These are phyloP conservation scores for Nasonia longicornis DNA, from an alignment of 1,140 invertebrate genomes.

Conservation along the genomic window DNA sequence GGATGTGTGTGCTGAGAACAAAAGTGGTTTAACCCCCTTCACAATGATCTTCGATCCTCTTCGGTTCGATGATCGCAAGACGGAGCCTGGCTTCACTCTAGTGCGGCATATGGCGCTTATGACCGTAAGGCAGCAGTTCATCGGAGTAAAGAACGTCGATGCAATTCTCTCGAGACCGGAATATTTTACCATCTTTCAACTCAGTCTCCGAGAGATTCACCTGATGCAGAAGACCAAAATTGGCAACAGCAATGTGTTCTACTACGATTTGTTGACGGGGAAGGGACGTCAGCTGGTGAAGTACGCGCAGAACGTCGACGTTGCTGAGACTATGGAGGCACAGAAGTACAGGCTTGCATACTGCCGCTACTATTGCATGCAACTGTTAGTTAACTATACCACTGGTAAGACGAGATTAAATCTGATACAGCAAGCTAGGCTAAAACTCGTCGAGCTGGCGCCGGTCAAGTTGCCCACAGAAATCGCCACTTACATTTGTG, in stretches of 20 bases:
- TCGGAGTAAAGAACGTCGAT: not conserved
- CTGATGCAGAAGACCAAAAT: not conserved
- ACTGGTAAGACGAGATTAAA: not conserved
- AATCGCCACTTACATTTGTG: constrained; percentile 47
- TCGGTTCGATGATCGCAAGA: not conserved
- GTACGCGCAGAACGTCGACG: not conserved
- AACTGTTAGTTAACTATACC: not conserved
- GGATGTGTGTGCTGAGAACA: not conserved
- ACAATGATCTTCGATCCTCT: not conserved
- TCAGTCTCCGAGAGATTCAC: not conserved
- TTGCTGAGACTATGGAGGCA: not conserved
- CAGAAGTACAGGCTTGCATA: not conserved
- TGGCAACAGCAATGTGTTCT: not conserved
- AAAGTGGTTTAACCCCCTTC: not conserved
- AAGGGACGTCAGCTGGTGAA: not conserved
- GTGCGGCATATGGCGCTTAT: not conserved
- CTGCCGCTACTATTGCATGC: not conserved
- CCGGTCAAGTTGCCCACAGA: not conserved
- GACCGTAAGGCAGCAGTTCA: no score
- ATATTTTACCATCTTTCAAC: not conserved
- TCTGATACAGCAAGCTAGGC: not conserved
- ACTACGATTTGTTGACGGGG: not conserved
- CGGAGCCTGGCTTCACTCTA: not conserved
- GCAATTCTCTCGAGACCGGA: not conserved
- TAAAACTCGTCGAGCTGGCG: not conserved